Conservation (phyloP, 92 coral and sea anemone genomes). For the Parazoanthus darwini region DNA sequence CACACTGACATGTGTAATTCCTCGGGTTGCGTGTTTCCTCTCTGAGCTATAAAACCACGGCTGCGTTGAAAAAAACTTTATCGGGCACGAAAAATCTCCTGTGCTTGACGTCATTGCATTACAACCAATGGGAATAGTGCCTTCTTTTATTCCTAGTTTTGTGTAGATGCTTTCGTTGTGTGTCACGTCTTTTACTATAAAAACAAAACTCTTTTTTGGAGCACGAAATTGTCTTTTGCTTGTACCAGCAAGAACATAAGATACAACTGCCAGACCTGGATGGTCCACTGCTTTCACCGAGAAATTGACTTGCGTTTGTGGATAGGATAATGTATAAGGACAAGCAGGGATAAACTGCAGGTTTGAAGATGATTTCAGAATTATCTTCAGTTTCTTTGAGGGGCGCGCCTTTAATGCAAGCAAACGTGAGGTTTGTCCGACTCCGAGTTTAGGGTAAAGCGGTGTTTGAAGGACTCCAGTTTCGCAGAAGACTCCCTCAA, state of each 20-base stretch:
- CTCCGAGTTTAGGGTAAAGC: constrained; percentile 51
- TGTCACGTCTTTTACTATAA: constrained; percentile 25
- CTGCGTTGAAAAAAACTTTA: constrained; percentile 29
- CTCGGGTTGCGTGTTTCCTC: constrained; percentile 12
- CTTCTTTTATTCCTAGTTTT: constrained; percentile 19
- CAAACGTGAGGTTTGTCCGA: neutral
- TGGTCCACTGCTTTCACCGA: constrained; percentile 29
- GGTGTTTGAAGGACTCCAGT: constrained; percentile 53
- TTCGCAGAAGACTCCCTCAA: constrained; percentile 54
- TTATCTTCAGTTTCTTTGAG: constrained; percentile 31
- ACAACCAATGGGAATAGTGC: constrained; percentile 59
- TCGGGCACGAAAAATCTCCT: neutral
- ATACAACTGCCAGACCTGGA: constrained; percentile 52
- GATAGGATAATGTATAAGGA: constrained; percentile 34
- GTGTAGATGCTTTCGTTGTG: constrained; percentile 46
- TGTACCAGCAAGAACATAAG: constrained; percentile 48
- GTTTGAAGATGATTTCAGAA: constrained; percentile 40
- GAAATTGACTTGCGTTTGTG: constrained; percentile 45
- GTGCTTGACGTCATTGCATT: constrained; percentile 1
- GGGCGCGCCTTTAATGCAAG: constrained; percentile 50
- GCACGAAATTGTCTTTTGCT: constrained; percentile 31
- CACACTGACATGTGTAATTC: constrained; percentile 47
- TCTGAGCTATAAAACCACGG: constrained; percentile 6
- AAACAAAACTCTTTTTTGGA: constrained; percentile 48
- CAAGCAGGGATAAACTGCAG: constrained; percentile 39